Evolutionary conservation across 2,113 vertebrate genomes (phyloP).

Genomic region (Sorex araneus): DNA sequence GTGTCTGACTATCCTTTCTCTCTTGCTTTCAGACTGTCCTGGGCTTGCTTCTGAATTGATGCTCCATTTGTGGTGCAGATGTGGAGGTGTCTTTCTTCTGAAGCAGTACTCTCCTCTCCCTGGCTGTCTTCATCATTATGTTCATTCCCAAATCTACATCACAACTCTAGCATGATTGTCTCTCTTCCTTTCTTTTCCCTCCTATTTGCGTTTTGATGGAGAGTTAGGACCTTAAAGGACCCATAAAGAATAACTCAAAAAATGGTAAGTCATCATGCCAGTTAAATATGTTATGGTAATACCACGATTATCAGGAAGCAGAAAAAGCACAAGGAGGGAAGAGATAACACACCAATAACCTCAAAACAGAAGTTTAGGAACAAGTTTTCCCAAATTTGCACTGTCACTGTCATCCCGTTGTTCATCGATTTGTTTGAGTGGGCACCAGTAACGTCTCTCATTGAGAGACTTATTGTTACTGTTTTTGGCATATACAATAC

Average conservation of each 20-base stretch:
- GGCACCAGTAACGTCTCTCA: too few species aligned
- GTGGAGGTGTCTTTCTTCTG: not conserved
- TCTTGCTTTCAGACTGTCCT: not conserved
- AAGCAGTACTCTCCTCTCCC: not conserved
- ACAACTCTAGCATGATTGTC: not conserved
- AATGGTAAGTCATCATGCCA: not conserved
- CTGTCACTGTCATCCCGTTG: too few species aligned
- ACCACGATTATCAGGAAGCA: not conserved
- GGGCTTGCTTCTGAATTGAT: not conserved
- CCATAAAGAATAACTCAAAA: too few species aligned
- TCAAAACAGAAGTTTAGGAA: not conserved
- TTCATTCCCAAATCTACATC: not conserved
- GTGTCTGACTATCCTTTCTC: not conserved
- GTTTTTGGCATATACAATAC: too few species aligned
- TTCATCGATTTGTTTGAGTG: too few species aligned
- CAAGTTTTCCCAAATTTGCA: not conserved
- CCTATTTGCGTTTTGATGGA: conserved; percentile 11
- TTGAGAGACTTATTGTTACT: too few species aligned
- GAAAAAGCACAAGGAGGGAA: not conserved
- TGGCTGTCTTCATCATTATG: not conserved
- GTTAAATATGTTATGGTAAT: too few species aligned
- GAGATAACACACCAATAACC: too few species aligned
- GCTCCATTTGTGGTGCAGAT: not conserved
- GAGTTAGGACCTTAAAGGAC: not conserved
- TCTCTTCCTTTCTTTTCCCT: not conserved